Conservation (phyloP, 1,140 invertebrate species). For the Gryon sp. region DNA sequence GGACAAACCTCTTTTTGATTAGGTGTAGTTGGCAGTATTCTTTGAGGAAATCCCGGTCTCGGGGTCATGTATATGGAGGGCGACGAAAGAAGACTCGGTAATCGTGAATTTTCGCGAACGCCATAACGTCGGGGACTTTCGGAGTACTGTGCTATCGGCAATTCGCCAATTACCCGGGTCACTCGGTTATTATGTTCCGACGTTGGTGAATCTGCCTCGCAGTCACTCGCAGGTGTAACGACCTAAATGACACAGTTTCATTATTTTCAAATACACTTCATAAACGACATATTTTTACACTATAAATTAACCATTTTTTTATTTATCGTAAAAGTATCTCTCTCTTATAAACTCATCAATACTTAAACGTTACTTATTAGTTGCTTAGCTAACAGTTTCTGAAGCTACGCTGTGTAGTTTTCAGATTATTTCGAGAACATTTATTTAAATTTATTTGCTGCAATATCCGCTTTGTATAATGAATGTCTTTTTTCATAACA, state of each 20-base stretch:
- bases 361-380: too few species aligned
- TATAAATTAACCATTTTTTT: too few species aligned
- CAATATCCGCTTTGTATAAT: too few species aligned
- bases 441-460: too few species aligned
- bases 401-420: too few species aligned
- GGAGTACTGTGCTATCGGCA: constrained; percentile 94
- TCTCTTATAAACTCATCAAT: too few species aligned
- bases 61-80: constrained; percentile 84
- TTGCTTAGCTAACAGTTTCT: too few species aligned
- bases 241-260: constrained; percentile 68
- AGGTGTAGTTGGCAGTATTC: constrained; percentile 79
- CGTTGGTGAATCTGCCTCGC: constrained; percentile 78
- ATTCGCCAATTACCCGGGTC: constrained; percentile 89
- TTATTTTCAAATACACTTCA: too few species aligned
- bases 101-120: constrained; percentile 81
- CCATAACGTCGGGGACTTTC: constrained; percentile 94
- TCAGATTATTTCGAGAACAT: too few species aligned
- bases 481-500: too few species aligned
- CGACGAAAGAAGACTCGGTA: constrained; percentile 82
- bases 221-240: constrained; percentile 78
- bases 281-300: too few species aligned
- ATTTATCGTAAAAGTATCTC: too few species aligned
- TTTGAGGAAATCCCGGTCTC: constrained; percentile 86
- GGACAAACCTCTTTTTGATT: constrained; percentile 78
- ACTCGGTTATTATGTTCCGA: constrained; percentile 82